Evolutionary conservation across 2,797 vertebrate species (phyloP).

Genomic region (Thunnus albacares): DNA sequence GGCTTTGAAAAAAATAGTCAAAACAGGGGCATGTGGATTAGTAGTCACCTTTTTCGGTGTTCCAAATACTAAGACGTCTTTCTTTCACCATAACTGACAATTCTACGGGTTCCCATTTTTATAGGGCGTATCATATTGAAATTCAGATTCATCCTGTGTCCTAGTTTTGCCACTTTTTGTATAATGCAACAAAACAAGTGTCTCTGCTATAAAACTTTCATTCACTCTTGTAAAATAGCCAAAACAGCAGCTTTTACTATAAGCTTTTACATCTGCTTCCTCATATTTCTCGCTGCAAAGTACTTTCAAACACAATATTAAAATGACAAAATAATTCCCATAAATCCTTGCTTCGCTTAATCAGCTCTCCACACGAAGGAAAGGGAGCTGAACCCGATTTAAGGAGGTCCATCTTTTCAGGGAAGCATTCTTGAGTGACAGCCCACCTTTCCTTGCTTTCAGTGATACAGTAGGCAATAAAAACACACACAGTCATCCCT

Average conservation of each 20-base stretch:
- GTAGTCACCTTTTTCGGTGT: neutral
- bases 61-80: neutral
- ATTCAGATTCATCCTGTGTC: conserved; percentile 15
- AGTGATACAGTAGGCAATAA: conserved; percentile 63
- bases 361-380: conserved; percentile 26
- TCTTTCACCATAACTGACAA: neutral
- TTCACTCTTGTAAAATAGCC: neutral
- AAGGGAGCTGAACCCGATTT: conserved; percentile 26
- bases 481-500: conserved; percentile 50
- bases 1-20: neutral
- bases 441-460: conserved; percentile 69
- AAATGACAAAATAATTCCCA: conserved; percentile 19
- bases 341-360: conserved; percentile 36
- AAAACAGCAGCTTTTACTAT: neutral
- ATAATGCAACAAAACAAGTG: conserved; percentile 15
- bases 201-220: neutral
- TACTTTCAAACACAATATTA: neutral
- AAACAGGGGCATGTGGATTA: neutral
- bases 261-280: neutral
- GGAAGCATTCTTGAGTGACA: conserved; percentile 79
- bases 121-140: conserved; percentile 5
- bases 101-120: conserved; percentile 5
- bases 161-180: conserved; percentile 25
- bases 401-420: conserved; percentile 58
- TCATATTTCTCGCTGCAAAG: conserved; percentile 7